Conservation (phyloP, 2,113 vertebrate genomes). For the Neomonachus schauinslandi region DNA sequence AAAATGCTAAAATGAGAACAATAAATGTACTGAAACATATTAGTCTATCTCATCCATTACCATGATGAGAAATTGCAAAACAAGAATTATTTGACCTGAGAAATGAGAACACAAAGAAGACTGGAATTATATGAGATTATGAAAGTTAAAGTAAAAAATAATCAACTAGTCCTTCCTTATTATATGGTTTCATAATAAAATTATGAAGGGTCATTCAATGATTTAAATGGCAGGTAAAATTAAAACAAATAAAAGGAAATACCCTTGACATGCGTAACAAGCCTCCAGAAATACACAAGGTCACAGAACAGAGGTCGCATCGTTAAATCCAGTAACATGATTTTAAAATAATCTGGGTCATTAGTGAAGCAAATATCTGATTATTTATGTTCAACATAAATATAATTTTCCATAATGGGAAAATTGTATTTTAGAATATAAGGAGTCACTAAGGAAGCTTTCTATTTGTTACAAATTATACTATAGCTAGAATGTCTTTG, state of each 20-base stretch:
- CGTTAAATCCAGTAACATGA: constrained; percentile 76
- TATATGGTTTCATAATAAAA: constrained; percentile 77
- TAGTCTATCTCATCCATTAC: constrained; percentile 53
- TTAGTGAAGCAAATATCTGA: constrained; percentile 73
- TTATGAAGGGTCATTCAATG: constrained; percentile 76
- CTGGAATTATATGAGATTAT: constrained; percentile 79
- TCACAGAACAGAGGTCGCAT: constrained; percentile 65
- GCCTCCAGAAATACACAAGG: constrained; percentile 65
- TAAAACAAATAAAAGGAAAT: constrained; percentile 83
- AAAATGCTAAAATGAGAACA: constrained; percentile 59
- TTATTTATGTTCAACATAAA: constrained; percentile 79
- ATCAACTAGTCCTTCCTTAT: constrained; percentile 80
- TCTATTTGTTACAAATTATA: constrained; percentile 69
- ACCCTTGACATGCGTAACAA: constrained; percentile 64
- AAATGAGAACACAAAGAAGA: constrained; percentile 79
- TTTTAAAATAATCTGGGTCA: constrained; percentile 77
- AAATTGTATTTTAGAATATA: constrained; percentile 78
- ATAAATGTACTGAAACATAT: constrained; percentile 53
- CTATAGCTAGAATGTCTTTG: not conserved
- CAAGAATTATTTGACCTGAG: constrained; percentile 71
- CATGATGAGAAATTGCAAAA: constrained; percentile 62
- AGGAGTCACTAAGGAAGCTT: constrained; percentile 69
- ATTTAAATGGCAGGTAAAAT: constrained; percentile 80
- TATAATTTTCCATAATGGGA: constrained; percentile 80
- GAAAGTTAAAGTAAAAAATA: constrained; percentile 80